These are phyloP conservation scores for Chirona hameri DNA, from an alignment of 2,888 invertebrate genomes.

Conservation along the genomic window DNA sequence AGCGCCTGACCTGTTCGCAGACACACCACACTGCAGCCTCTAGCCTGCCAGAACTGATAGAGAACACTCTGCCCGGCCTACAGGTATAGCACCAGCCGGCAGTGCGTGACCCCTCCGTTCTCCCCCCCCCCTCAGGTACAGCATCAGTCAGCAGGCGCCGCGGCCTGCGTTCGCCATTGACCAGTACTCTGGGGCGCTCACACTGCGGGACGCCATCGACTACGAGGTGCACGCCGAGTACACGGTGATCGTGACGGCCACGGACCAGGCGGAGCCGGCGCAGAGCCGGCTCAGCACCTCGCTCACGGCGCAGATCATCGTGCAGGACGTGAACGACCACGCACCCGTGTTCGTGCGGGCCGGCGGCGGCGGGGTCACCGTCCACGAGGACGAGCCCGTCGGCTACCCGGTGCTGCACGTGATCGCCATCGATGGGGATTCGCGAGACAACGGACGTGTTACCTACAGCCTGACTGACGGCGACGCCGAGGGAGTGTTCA, in stretches of 20 bases:
- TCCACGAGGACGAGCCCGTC: slow-evolving; percentile 60
- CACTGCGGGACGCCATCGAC: slow-evolving; percentile 60
- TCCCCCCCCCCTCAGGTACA: slow-evolving; percentile 56
- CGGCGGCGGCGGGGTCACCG: slow-evolving; percentile 55
- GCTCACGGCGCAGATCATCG: slow-evolving; percentile 60
- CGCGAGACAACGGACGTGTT: slow-evolving; percentile 79
- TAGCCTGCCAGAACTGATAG: too few species aligned
- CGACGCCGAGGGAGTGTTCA: background rate
- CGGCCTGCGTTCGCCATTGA: slow-evolving; percentile 67
- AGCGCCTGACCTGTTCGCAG: too few species aligned
- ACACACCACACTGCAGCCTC: too few species aligned
- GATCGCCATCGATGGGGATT: slow-evolving; percentile 79
- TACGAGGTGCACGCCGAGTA: slow-evolving; percentile 74
- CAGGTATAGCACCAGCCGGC: background rate
- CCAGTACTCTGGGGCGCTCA: slow-evolving; percentile 76
- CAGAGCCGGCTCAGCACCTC: slow-evolving; percentile 61
- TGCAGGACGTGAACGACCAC: slow-evolving; percentile 70
- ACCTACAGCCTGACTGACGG: slow-evolving; percentile 61
- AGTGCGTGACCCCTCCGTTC: too few species aligned
- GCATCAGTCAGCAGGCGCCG: slow-evolving; percentile 65
- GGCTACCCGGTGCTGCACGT: slow-evolving; percentile 63
- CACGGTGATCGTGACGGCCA: slow-evolving; percentile 71
- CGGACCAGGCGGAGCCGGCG: background rate
- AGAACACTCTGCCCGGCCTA: background rate
- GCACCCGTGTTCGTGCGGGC: slow-evolving; percentile 72